Evolutionary conservation across 2,888 invertebrate species (phyloP).

Genomic region (Coronaproctus castanopsis): DNA sequence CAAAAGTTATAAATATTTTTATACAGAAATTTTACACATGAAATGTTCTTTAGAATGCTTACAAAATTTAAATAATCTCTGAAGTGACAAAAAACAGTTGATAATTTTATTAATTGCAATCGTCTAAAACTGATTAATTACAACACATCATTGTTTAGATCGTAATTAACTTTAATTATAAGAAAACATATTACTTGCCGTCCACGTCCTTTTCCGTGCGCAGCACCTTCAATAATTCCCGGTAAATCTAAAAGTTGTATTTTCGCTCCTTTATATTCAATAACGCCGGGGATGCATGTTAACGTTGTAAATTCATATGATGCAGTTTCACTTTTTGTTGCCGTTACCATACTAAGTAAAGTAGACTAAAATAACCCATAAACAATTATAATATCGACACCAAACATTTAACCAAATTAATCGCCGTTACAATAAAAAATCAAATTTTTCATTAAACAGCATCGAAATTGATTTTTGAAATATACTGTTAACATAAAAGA

Average conservation of each 20-base stretch:
- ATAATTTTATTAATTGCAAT: too few species aligned
- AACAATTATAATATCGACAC: neutral
- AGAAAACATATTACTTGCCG: conserved; percentile 56
- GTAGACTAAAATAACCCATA: conserved; percentile 52
- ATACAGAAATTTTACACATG: too few species aligned
- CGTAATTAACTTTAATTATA: too few species aligned
- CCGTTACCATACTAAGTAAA: conserved; percentile 78
- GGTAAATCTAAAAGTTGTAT: conserved; percentile 96
- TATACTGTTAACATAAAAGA: neutral
- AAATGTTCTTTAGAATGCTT: too few species aligned
- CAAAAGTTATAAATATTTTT: too few species aligned
- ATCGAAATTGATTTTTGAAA: neutral
- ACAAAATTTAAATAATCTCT: too few species aligned
- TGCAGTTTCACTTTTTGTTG: conserved; percentile 91
- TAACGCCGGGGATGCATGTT: conserved; percentile 97
- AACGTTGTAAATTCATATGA: conserved; percentile 97
- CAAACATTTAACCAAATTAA: neutral
- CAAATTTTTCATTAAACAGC: neutral
- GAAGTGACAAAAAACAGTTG: too few species aligned
- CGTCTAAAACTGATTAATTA: too few species aligned
- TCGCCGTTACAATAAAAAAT: neutral
- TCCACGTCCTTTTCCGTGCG: conserved; percentile 81
- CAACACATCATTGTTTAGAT: too few species aligned
- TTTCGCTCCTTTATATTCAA: conserved; percentile 94
- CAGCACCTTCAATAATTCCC: conserved; percentile 98